These are phyloP conservation scores for Andrena camellia DNA, from an alignment of 2,888 invertebrate species.

Conservation along the genomic window DNA sequence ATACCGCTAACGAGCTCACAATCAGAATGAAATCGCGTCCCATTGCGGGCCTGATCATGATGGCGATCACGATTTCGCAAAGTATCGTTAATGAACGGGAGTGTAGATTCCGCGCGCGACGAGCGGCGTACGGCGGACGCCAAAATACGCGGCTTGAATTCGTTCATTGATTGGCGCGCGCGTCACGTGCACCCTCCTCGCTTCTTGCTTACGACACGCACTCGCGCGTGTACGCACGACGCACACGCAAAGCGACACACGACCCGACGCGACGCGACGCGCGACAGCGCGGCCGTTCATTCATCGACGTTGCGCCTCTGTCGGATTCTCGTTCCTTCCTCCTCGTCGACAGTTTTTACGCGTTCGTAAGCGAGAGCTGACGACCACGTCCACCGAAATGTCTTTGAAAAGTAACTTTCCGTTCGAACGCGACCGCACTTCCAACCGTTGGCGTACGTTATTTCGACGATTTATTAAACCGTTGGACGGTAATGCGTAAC, in stretches of 20 bases:
- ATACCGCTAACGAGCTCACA: constrained; percentile 15
- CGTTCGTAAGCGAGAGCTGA: background rate
- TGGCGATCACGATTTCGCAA: constrained; percentile 36
- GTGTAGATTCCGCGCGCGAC: constrained; percentile 5
- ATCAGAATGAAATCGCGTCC: constrained; percentile 7
- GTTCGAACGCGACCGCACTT: no score
- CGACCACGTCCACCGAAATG: background rate
- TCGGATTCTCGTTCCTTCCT: constrained; percentile 5
- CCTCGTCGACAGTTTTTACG: background rate
- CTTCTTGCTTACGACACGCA: constrained; percentile 17
- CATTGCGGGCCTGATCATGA: background rate
- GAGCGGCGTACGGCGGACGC: constrained; percentile 26
- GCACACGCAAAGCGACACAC: background rate
- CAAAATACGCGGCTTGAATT: constrained; percentile 57
- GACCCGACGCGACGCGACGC: no score
- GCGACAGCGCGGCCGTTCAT: constrained; percentile 6
- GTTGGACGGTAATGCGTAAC: background rate
- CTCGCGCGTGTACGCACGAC: constrained; percentile 11
- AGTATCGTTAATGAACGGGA: constrained; percentile 49
- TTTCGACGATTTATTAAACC: background rate
- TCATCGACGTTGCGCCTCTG: constrained; percentile 2
- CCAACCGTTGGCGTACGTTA: background rate
- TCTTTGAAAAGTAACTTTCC: background rate
- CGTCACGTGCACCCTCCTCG: constrained; percentile 8
- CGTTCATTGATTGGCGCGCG: constrained; percentile 43